phyloP scores from a whole-genome alignment of 2,797 vertebrate species.

The Tolypeutes matacus region DNA sequence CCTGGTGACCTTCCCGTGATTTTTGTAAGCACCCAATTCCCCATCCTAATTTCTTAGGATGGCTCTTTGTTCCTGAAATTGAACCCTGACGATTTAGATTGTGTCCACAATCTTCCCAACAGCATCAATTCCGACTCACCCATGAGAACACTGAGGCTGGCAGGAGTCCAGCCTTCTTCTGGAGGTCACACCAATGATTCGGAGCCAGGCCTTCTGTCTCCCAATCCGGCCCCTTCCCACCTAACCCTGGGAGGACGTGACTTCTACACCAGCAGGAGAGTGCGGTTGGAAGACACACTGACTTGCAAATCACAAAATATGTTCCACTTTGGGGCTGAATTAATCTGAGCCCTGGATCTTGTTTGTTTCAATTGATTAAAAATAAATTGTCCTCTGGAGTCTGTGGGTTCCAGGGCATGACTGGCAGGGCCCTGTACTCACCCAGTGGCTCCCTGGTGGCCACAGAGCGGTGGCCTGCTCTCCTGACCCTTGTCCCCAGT shows the following conservation, averaged over 20 bases:
- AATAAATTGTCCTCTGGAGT: slow-evolving; percentile 25
- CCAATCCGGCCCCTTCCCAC: neutral
- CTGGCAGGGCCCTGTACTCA: neutral
- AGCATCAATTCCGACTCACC: too few relatives aligned
- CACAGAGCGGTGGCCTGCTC: neutral
- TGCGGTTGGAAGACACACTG: slow-evolving; percentile 72
- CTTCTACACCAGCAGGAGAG: neutral
- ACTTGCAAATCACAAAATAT: slow-evolving; percentile 80
- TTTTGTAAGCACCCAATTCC: neutral
- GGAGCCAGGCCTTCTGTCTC: neutral
- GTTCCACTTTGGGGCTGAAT: slow-evolving; percentile 75
- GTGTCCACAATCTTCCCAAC: neutral
- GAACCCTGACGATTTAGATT: neutral
- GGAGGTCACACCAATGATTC: neutral
- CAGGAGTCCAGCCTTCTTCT: too few relatives aligned
- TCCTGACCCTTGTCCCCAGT: neutral
- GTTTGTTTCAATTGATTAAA: slow-evolving; percentile 82
- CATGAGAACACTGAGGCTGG: neutral
- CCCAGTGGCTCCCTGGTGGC: rapidly evolving
- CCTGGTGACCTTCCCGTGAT: neutral
- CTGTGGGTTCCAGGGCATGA: neutral
- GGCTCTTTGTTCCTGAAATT: neutral
- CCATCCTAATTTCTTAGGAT: neutral
- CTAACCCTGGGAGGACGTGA: neutral
- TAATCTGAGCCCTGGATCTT: slow-evolving; percentile 75